phyloP scores from a whole-genome alignment of 2,888 invertebrate species.

The Drosophila mimica region DNA sequence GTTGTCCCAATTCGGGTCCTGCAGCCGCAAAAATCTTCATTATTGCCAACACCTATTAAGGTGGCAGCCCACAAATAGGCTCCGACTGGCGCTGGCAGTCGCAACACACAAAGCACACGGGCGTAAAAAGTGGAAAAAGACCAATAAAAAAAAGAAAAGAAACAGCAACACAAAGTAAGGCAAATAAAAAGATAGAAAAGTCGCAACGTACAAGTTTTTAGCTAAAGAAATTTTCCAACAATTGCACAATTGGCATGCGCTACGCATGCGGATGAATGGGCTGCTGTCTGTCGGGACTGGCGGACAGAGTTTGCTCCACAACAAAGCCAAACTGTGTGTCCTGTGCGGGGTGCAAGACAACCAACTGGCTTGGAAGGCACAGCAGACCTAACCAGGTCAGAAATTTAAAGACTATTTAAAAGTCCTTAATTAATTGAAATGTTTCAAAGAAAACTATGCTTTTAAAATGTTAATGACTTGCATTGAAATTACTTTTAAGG shows the following conservation, averaged over 20 bases:
- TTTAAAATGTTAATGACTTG: neutral
- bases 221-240: constrained; percentile 73
- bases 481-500: neutral
- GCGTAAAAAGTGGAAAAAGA: constrained; percentile 42
- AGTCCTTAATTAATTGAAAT: neutral
- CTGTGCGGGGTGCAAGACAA: neutral
- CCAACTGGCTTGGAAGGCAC: neutral
- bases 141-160: constrained; percentile 34
- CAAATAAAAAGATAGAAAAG: constrained; percentile 37
- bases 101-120: constrained; percentile 8
- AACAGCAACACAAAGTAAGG: neutral
- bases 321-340: constrained; percentile 32
- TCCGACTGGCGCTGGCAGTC: constrained; percentile 16
- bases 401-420: constrained; percentile 12
- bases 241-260: constrained; percentile 78
- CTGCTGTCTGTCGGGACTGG: constrained; percentile 29
- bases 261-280: constrained; percentile 71
- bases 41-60: constrained; percentile 76
- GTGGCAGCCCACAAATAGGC: constrained; percentile 40
- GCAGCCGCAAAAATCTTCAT: constrained; percentile 61
- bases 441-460: neutral
- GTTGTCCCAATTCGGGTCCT: constrained; percentile 44
- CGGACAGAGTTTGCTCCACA: constrained; percentile 47
- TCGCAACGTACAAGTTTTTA: constrained; percentile 72
- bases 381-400: neutral